phyloP scores from a whole-genome alignment of 2,797 vertebrate genomes.

The Pipistrellus nathusii region DNA sequence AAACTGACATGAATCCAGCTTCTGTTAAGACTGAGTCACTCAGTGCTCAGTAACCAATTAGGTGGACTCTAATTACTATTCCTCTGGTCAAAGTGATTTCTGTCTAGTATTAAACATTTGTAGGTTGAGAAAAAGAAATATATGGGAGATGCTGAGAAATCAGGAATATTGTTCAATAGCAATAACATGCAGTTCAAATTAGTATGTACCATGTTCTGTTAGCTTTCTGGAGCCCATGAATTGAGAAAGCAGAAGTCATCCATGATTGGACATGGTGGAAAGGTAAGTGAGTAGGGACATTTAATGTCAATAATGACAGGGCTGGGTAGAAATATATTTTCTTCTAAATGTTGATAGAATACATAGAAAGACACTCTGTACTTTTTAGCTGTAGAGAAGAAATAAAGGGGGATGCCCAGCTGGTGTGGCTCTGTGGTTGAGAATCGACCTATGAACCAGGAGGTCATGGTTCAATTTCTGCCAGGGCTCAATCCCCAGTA shows the following conservation, averaged over 20 bases:
- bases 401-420: background rate
- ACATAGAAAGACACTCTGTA: background rate
- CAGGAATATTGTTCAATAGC: background rate
- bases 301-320: slow-evolving; percentile 27
- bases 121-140: slow-evolving; percentile 1
- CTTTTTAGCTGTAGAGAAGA: slow-evolving; percentile 59
- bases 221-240: slow-evolving; percentile 46
- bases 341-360: slow-evolving; percentile 47
- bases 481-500: background rate
- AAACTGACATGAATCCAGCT: slow-evolving; percentile 12
- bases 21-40: slow-evolving; percentile 42
- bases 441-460: background rate
- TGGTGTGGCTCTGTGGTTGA: background rate
- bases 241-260: slow-evolving; percentile 46
- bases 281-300: background rate
- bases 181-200: slow-evolving; percentile 10
- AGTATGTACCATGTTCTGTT: background rate
- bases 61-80: slow-evolving; percentile 30
- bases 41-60: slow-evolving; percentile 17
- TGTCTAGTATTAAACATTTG: slow-evolving; percentile 16
- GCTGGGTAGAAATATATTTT: slow-evolving; percentile 22
- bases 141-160: background rate
- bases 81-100: slow-evolving; percentile 36
- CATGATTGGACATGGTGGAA: background rate
- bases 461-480: background rate